A percentile compares a stretch with the other conserved stretches of the same genome.
Conservation (phyloP, 2,888 invertebrate genomes). For the Branchellion lobata region DNA sequence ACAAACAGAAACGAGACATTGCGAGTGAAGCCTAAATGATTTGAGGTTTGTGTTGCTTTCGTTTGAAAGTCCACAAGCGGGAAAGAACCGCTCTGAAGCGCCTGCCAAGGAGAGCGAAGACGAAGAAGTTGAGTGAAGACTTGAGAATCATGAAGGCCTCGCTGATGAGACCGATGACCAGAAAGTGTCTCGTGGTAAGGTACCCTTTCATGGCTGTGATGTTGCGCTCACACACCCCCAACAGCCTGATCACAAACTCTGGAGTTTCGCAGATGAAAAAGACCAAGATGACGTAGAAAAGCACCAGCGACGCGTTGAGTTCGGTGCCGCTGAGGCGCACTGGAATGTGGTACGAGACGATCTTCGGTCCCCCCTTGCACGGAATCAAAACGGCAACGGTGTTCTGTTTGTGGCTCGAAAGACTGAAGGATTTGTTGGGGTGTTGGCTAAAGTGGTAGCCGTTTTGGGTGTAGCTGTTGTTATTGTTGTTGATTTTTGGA, state of each 20-base stretch:
- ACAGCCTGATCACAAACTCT: constrained; percentile 44
- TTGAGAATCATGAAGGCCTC: constrained; percentile 48
- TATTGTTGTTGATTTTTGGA: neutral
- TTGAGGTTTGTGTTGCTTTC: neutral
- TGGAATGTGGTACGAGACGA: neutral
- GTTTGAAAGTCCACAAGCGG: constrained; percentile 14
- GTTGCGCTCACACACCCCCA: constrained; percentile 40
- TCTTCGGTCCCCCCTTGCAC: constrained; percentile 6
- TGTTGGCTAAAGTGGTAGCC: neutral
- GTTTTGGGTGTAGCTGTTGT: constrained; percentile 2
- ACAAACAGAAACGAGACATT: neutral
- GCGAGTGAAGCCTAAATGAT: too few relatives aligned
- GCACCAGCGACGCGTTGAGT: constrained; percentile 51
- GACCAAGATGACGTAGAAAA: constrained; percentile 50
- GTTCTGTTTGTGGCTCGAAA: constrained; percentile 17
- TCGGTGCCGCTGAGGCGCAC: constrained; percentile 43
- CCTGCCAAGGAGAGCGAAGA: constrained; percentile 51
- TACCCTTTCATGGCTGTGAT: neutral
- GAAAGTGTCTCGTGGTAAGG: neutral
- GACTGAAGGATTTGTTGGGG: constrained; percentile 1
- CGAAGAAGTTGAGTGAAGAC: constrained; percentile 51
- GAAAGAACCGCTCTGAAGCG: constrained; percentile 48
- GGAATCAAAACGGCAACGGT: constrained; percentile 21
- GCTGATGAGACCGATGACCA: constrained; percentile 28
- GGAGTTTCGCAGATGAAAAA: constrained; percentile 52